phyloP scores from a whole-genome alignment of 2,113 vertebrate genomes.

The Girardinichthys multiradiatus region DNA sequence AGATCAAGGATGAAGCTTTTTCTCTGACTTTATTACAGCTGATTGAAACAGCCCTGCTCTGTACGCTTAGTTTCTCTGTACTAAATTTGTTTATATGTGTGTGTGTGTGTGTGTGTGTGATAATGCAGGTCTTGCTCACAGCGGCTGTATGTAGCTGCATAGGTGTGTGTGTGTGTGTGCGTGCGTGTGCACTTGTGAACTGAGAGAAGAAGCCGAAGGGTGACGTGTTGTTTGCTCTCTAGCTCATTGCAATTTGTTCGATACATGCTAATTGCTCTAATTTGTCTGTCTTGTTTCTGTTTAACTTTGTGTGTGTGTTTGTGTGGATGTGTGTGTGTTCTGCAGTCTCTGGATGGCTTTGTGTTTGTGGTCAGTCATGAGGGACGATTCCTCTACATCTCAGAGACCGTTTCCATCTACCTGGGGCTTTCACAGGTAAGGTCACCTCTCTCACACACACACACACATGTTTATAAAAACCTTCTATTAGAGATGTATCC shows the following conservation, averaged over 20 bases:
- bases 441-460: constrained; percentile 11
- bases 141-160: constrained; percentile 54
- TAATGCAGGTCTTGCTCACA: constrained; percentile 54
- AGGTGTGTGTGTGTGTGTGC: constrained; percentile 16
- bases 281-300: constrained; percentile 79
- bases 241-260: constrained; percentile 79
- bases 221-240: constrained; percentile 76
- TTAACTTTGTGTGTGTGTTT: constrained; percentile 62
- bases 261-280: constrained; percentile 79
- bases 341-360: constrained; percentile 90
- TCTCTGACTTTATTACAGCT: constrained; percentile 57
- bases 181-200: constrained; percentile 34
- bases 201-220: constrained; percentile 62
- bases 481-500: too few species aligned
- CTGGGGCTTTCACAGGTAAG: constrained; percentile 93
- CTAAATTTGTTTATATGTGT: constrained; percentile 29
- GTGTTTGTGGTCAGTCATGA: constrained; percentile 92
- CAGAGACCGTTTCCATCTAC: constrained; percentile 93
- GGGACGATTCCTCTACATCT: constrained; percentile 93
- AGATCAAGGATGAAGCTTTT: constrained; percentile 33
- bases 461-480: not conserved
- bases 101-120: constrained; percentile 44
- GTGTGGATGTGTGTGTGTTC: constrained; percentile 38
- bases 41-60: constrained; percentile 65
- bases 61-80: constrained; percentile 45